Evolutionary conservation across 2,797 vertebrate genomes (phyloP), one percentile per base, ranked within the genome.

Genomic region (Enteromius treurensis): DNA sequence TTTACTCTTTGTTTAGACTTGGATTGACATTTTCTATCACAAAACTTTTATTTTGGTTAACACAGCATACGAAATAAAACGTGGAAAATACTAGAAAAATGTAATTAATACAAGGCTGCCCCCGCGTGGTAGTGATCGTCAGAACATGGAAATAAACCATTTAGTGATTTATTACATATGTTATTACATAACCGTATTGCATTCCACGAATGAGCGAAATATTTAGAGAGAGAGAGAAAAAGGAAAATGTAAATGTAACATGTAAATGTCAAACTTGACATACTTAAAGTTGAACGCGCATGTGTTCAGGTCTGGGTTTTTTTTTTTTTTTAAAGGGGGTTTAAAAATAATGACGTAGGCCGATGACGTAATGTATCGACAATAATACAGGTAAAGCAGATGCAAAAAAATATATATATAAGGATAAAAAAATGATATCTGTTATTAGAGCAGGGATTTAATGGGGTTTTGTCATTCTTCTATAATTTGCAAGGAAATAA

Each of bases 331-430:
- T 26, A 26, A 26, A 26, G 26, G 26, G 26, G 26, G 26, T 26
- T 26, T 26, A 26, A 26, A 51, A 51, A 13, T 37, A 2, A 70
- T n/a, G n/a, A 60, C 60, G 49, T 78, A 40, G 75, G 42, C 49
- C 37, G 32, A 86, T 84, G 77, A 86, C 53, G 84, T 80, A 84
- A 87, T 84, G 81, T 58, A 11, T 49, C 11, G 29, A 32, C 62
- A 9, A 73, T 64, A 58, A 65, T 58, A 29, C 5, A 69, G 11
- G 40, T 23, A n/a, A 8, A 15, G 10, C 19, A 14, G 2, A 23
- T 19, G 19, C 11, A 51, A 26, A 47, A 47, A 47, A 47, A 45
- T 9, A 42, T 40, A 40, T 26, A 26, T 26, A 26, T 26, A 37
- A 37, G 5, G 5, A 9, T 9, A 9, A 40, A 40, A 40, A 40